These are phyloP conservation scores for Amblyopsis rosae DNA, from an alignment of 2,113 vertebrate genomes.

Conservation along the genomic window DNA sequence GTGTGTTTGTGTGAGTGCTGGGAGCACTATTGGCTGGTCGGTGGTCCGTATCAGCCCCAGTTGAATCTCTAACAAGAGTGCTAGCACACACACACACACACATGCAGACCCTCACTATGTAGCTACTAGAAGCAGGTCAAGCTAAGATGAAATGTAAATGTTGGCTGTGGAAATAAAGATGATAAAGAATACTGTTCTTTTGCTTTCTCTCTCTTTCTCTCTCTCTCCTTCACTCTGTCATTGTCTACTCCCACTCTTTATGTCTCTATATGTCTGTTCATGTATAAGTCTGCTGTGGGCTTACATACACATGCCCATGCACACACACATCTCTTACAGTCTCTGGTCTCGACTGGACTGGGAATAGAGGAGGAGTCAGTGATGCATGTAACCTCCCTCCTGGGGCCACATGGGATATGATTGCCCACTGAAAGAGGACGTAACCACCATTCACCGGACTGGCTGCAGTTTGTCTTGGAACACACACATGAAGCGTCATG, in stretches of 20 bases:
- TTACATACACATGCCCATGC: neutral
- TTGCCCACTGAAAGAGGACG: neutral
- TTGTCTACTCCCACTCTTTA: conserved; percentile 6
- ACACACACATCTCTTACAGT: neutral
- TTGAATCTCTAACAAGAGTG: neutral
- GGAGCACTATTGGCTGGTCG: neutral
- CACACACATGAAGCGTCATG: conserved; percentile 11
- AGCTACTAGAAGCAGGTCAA: conserved; percentile 5
- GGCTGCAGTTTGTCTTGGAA: conserved; percentile 11
- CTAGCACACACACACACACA: conserved; percentile 3
- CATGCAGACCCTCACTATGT: neutral
- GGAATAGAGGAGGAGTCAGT: conserved; percentile 12
- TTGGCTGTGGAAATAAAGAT: neutral
- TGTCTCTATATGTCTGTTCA: conserved; percentile 19
- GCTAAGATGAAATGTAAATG: conserved; percentile 7
- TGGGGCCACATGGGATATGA: neutral
- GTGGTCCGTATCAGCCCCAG: neutral
- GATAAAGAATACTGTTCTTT: conserved; percentile 13
- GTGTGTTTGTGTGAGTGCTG: neutral
- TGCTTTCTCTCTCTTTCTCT: conserved; percentile 9
- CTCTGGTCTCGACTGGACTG: conserved; percentile 13
- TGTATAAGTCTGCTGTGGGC: conserved; percentile 1
- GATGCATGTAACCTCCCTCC: neutral
- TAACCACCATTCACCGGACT: neutral
- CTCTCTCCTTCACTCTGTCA: conserved; percentile 1